Percentiles rank a stretch among this genome's conserved stretches.
Evolutionary conservation across 2,113 vertebrate species (phyloP).

Genomic region (Athene cunicularia): DNA sequence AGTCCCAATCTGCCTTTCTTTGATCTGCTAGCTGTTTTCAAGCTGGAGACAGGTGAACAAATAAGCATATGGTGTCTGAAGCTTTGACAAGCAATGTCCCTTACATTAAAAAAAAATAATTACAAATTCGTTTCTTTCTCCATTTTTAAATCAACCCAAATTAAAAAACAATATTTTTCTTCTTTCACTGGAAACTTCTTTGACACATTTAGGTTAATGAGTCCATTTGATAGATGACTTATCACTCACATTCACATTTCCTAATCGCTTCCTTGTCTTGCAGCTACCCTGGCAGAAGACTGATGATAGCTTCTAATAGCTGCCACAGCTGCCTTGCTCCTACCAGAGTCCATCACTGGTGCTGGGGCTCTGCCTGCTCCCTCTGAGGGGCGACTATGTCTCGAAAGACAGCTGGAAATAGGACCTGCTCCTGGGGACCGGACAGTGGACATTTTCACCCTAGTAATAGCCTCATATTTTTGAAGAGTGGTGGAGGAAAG

Average conservation of each 20-base stretch:
- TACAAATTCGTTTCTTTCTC: background rate
- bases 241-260: slow-evolving; percentile 18
- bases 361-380: background rate
- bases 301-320: slow-evolving; percentile 5
- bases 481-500: background rate
- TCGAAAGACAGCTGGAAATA: background rate
- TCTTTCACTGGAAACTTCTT: slow-evolving; percentile 49
- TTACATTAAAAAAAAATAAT: background rate
- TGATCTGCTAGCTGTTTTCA: background rate
- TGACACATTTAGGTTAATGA: slow-evolving; percentile 53
- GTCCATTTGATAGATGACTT: slow-evolving; percentile 54
- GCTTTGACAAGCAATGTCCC: background rate
- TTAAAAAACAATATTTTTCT: background rate
- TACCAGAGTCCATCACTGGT: background rate
- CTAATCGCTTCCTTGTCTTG: slow-evolving; percentile 35
- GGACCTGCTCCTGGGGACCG: background rate
- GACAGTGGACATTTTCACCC: background rate
- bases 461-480: background rate
- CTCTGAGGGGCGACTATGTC: rapidly evolving
- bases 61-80: background rate
- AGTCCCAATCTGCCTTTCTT: background rate
- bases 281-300: slow-evolving; percentile 24
- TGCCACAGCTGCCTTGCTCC: rapidly evolving
- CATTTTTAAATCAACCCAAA: background rate
- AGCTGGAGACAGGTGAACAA: background rate